phyloP scores from a whole-genome alignment of 1,140 invertebrate species.

The Philopotamus ludificatus region DNA sequence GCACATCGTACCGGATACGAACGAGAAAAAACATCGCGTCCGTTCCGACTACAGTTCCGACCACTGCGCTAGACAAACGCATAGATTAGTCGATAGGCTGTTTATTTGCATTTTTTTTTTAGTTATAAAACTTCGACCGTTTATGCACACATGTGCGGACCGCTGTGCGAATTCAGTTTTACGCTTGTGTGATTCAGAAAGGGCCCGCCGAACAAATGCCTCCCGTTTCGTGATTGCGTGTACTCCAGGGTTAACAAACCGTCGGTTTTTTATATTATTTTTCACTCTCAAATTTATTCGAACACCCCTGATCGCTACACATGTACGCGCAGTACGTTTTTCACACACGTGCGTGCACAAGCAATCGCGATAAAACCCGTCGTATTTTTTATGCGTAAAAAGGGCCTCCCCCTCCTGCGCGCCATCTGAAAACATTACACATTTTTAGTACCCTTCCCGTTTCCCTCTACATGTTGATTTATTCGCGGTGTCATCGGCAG shows the following conservation, averaged over 20 bases:
- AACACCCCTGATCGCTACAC: no score
- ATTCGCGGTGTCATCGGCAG: background rate
- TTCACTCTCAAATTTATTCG: no score
- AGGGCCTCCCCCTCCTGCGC: background rate
- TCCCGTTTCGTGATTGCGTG: constrained; percentile 19
- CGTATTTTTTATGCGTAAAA: constrained; percentile 19
- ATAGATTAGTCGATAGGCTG: no score
- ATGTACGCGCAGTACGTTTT: no score
- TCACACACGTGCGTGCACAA: background rate
- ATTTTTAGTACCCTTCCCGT: background rate
- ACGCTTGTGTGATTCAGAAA: constrained; percentile 23
- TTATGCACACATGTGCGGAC: no score
- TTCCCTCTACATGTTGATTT: background rate
- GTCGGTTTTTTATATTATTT: background rate
- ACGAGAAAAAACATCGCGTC: no score
- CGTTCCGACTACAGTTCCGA: no score
- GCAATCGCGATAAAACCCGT: constrained; percentile 15
- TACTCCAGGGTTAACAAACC: background rate
- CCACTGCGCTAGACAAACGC: no score
- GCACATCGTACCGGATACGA: no score
- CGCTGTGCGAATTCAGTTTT: constrained; percentile 33
- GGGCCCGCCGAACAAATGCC: constrained; percentile 16
- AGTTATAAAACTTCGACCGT: no score
- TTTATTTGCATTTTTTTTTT: no score
- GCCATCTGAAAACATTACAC: background rate